These are phyloP conservation scores for Desmodus rotundus DNA, from an alignment of 2,113 vertebrate species.

Conservation along the genomic window DNA sequence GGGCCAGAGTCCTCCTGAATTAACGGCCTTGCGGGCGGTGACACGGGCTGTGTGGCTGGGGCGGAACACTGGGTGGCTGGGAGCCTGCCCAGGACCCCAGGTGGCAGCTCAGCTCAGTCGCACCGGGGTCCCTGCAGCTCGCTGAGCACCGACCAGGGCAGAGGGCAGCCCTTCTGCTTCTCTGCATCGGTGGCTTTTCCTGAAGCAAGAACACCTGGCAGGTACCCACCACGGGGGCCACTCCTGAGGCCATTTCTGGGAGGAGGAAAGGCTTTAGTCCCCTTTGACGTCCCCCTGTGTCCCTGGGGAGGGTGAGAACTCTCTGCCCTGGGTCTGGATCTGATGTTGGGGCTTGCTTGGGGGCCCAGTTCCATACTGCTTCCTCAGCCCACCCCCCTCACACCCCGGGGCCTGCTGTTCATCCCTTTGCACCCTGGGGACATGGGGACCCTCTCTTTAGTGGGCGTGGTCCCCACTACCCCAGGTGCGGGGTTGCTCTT, in stretches of 20 bases:
- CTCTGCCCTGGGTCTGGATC: neutral
- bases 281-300: neutral
- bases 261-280: neutral
- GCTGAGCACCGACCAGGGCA: rapidly evolving
- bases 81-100: neutral
- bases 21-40: neutral
- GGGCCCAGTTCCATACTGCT: neutral
- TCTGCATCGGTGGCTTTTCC: neutral
- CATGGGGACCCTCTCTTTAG: neutral
- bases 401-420: neutral
- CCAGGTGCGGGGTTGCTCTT: neutral
- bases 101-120: neutral
- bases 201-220: neutral
- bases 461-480: neutral
- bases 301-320: neutral
- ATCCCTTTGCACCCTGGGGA: neutral
- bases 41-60: neutral
- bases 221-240: too few species aligned
- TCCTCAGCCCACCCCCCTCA: neutral
- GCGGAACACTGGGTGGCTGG: neutral
- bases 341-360: neutral
- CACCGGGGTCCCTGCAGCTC: neutral
- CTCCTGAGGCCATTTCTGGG: neutral
- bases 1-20: neutral
- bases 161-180: too few species aligned